Percentiles rank a stretch among this genome's conserved stretches.
phyloP scores from a whole-genome alignment of 2,888 invertebrate species.

The Scaptomyza caliginosa region DNA sequence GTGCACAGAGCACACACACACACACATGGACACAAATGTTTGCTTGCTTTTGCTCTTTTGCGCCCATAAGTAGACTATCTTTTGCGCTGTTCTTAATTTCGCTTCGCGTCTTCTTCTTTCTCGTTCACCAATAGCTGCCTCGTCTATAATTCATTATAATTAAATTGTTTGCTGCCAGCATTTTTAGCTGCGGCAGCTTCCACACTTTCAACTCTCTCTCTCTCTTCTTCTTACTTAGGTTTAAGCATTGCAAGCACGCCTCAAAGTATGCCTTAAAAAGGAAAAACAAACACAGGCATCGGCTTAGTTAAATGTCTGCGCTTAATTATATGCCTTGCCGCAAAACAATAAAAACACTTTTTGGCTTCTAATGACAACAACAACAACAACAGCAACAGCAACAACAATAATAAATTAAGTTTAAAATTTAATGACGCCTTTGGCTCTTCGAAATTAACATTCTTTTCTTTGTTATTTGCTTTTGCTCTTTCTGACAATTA shows the following conservation, averaged over 20 bases:
- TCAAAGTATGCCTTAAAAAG: constrained; percentile 21
- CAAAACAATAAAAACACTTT: constrained; percentile 52
- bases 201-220: no score
- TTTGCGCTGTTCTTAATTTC: constrained; percentile 24
- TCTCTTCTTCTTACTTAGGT: constrained; percentile 5
- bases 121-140: constrained; percentile 46
- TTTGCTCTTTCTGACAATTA: no score
- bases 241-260: constrained; percentile 45
- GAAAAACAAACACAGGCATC: constrained; percentile 11
- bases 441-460: no score
- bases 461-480: no score
- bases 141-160: constrained; percentile 77
- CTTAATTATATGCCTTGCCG: constrained; percentile 68
- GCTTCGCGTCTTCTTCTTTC: constrained; percentile 12
- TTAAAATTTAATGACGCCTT: no score
- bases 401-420: constrained; percentile 58
- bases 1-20: constrained; percentile 25
- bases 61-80: constrained; percentile 48
- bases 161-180: constrained; percentile 66
- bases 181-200: constrained; percentile 52
- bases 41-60: constrained; percentile 13
- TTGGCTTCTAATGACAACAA: constrained; percentile 61
- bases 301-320: constrained; percentile 56
- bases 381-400: constrained; percentile 42
- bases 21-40: constrained; percentile 10